Percentiles rank a stretch among this genome's conserved stretches.
Conservation (phyloP, 2,888 invertebrate species). For the Orchesellides sinensis region DNA sequence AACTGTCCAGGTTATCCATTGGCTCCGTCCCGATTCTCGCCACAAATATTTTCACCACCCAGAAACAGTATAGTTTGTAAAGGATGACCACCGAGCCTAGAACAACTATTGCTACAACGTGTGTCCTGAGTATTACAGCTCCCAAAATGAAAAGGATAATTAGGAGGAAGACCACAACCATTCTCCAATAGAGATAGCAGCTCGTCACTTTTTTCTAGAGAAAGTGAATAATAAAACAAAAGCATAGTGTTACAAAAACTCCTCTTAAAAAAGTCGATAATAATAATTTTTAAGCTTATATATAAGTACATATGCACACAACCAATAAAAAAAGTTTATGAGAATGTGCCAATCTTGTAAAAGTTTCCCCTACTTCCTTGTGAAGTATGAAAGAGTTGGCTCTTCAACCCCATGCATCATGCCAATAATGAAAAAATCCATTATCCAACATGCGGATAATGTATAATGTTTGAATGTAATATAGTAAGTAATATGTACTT, state of each 20-base stretch:
- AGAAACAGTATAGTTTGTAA: constrained; percentile 69
- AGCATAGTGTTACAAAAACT: constrained; percentile 21
- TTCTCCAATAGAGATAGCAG: constrained; percentile 70
- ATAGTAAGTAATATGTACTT: no score
- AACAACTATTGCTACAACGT: constrained; percentile 54
- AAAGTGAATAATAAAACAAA: constrained; percentile 20
- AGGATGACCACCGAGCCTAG: constrained; percentile 45
- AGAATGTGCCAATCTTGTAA: no score
- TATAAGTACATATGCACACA: no score
- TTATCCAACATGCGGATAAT: no score
- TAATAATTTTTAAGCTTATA: no score
- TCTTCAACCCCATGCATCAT: no score
- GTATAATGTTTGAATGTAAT: no score
- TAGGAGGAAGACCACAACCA: constrained; percentile 68
- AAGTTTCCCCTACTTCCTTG: no score
- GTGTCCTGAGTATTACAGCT: constrained; percentile 52
- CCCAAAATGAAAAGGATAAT: constrained; percentile 61
- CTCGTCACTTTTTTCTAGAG: constrained; percentile 68
- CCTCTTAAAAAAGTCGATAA: not conserved
- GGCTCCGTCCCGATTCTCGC: constrained; percentile 57
- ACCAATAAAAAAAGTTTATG: not conserved
- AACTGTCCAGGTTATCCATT: constrained; percentile 57
- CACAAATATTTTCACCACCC: constrained; percentile 67
- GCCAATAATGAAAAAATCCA: no score
- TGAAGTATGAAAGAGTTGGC: no score